Evolutionary conservation across 2,113 vertebrate species (phyloP), one percentile per base, ranked within the genome.

Genomic region (Casuarius casuarius): DNA sequence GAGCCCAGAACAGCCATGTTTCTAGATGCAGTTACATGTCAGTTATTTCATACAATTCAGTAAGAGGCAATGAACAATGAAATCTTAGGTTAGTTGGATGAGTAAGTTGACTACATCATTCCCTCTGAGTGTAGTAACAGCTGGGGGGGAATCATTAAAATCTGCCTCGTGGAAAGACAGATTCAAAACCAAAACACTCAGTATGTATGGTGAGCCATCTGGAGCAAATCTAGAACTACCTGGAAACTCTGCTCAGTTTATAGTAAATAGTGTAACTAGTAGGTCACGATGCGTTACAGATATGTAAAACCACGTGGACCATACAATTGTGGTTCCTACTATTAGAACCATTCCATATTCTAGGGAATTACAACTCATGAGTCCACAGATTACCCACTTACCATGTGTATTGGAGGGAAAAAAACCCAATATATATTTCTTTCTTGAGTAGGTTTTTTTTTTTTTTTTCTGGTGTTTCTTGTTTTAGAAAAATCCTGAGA

Each of bases 51-150:
- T 65, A 42, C 14, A 66, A 17, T 8, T 66, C 35, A 1, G 0
- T 10, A 35, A 83, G 63, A 33, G 17, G 40, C 18, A 20, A 7
- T 42, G 35, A 73, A n/a, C 10, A 74, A 38, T 16, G 29, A 58
- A 25, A 42, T 49, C n/a, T 52, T n/a, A 20, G 5, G 0, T 1
- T 23, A 54, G 67, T 44, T 40, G 4, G 10, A 40, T 49, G 2
- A 54, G 84, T 38, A 58, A 40, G 2, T 26, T 59, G 21, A 29
- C n/a, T 54, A 3, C 58, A 4, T 48, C 11, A 10, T 90, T 73
- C 23, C 21, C 23, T 49, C 1, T 22, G 54, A 72, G 5, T 48
- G 12, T 14, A 67, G 51, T 29, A 65, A 46, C 8, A 59, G 33
- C 3, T 6, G 16, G 14, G 2, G 0, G 20, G 35, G 62, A 23